phyloP scores from a whole-genome alignment of 2,888 invertebrate genomes.

The Acronicta alni region DNA sequence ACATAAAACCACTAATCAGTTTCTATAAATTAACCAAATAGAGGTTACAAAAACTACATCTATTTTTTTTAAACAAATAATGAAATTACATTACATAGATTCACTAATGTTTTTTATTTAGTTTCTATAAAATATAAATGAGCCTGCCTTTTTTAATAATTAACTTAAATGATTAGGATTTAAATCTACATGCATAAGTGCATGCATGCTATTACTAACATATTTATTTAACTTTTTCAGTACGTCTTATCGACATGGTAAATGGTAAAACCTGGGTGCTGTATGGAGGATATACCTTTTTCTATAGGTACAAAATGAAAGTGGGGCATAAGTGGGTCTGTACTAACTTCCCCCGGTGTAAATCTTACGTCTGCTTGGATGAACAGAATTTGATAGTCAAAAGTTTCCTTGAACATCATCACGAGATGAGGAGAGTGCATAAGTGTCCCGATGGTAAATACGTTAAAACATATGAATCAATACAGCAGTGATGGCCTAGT shows the following conservation, averaged over 20 bases:
- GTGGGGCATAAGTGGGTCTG: conserved; percentile 74
- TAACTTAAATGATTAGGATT: too few relatives aligned
- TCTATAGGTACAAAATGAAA: conserved; percentile 67
- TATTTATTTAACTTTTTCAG: conserved; percentile 53
- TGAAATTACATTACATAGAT: too few relatives aligned
- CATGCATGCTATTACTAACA: neutral
- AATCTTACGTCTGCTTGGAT: conserved; percentile 66
- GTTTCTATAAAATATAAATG: too few relatives aligned
- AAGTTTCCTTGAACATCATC: conserved; percentile 53
- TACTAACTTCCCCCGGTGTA: conserved; percentile 72
- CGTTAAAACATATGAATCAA: conserved; percentile 27
- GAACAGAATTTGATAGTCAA: conserved; percentile 56
- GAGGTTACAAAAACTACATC: too few relatives aligned
- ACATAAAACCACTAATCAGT: too few relatives aligned
- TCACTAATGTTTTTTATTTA: too few relatives aligned
- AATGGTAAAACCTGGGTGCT: conserved; percentile 65
- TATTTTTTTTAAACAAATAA: too few relatives aligned
- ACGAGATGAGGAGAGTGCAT: conserved; percentile 55
- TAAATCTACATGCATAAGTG: too few relatives aligned
- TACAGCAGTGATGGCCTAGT: too few relatives aligned
- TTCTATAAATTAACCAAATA: too few relatives aligned
- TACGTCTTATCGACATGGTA: conserved; percentile 65
- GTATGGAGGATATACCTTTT: conserved; percentile 69
- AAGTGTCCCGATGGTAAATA: conserved; percentile 62
- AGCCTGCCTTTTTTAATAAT: too few relatives aligned